Base-by-base conservation (phyloP, 2,888 invertebrate species). In the Isoperla grammatica region DNA sequence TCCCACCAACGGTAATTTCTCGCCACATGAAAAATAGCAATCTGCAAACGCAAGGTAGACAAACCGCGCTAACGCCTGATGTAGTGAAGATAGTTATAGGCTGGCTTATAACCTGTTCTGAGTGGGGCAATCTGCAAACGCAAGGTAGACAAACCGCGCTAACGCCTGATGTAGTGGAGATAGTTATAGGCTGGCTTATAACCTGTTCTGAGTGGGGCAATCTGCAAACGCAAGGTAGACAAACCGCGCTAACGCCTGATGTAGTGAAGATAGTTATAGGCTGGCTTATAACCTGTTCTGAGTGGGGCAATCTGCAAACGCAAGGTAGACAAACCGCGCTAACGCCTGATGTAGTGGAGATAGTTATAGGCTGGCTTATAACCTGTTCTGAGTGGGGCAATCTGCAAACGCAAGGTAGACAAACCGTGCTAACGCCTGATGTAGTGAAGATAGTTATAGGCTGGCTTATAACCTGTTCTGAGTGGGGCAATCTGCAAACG, bases 141-240 rank as follows among this genome's bases (percentile, higher is more conserved):
- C 54, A 57, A 5, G 54, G 58, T 20, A 54, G 58, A 1, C 54
- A 48, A 39, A 58, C 57, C n/a, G 48, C 40, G 11, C 20, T 61
- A 19, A 20, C 58, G 9, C 2, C 11, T 19, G 20, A 43, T 17
- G 53, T 23, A 15, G 61, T 58, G 48, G 11, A 45, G 1, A 17
- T 61, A 19, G 9, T 61, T 12, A 54, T 58, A 12, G 55, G 54
- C 29, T 13, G 61, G 11, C 13, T 61, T 1, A 2, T 35, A 5
- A 20, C 17, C n/a, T 61, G 61, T 55, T 20, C 43, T 12, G 53
- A 53, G 11, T 61, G 61, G 61, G 61, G 8, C 29, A 29, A 8
- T 8, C 8, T 29, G 8, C 4, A 29, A 29, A 29, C 5, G 5
- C 54, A 57, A 5, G 54, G 58, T 20, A 54, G 58, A 1, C 54